Evolutionary conservation across 1,140 invertebrate species (phyloP), one percentile per base, ranked within the genome.

Genomic region (Trachymyrmex septentrionalis): DNA sequence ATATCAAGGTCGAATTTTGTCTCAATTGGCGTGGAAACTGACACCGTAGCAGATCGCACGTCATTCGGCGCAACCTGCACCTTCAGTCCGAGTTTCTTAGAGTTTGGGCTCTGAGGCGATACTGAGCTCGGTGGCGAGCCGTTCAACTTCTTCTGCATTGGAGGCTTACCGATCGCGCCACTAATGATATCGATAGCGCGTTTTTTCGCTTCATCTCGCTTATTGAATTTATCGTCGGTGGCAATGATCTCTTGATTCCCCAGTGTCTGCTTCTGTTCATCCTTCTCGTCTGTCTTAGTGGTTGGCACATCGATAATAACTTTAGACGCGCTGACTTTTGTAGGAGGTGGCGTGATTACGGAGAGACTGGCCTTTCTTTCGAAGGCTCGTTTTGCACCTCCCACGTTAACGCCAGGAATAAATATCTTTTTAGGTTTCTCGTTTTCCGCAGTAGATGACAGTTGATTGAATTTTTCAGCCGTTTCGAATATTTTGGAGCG

Each of bases 361-460:
- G 91, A 97, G 53, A 97, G 95, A 88, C 96, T 97, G 38, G 96
- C 97, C 95, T 97, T 97, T 44, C 97, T 95, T 91, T 98, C 98
- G 93, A 98, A 98, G 89, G 97, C 97, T 88, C 97, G 97, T 90
- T 98, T 98, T 76, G 97, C 97, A 92, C 97, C 98, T 78, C 97
- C 97, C 2, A 98, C 98, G 92, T 97, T 98, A 16, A 98, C 97
- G 38, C 97, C 97, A 19, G 97, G 97, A 92, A 98, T 97, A 87
- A 97, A 96, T 48, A 97, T 96, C 92, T 98, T 98, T 92, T 98
- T 98, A 19, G 97, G 97, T 93, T 98, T 98, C 48, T 97, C 96
- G 34, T 90, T 87, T 3, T 95, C 94, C 3, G 93, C 94, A 6
- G 77, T 94, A 10, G 94, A 91, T 38, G 92, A 77, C 87, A 97